Conservation (phyloP, 2,113 vertebrate genomes). For the Pycnonotus jocosus region DNA sequence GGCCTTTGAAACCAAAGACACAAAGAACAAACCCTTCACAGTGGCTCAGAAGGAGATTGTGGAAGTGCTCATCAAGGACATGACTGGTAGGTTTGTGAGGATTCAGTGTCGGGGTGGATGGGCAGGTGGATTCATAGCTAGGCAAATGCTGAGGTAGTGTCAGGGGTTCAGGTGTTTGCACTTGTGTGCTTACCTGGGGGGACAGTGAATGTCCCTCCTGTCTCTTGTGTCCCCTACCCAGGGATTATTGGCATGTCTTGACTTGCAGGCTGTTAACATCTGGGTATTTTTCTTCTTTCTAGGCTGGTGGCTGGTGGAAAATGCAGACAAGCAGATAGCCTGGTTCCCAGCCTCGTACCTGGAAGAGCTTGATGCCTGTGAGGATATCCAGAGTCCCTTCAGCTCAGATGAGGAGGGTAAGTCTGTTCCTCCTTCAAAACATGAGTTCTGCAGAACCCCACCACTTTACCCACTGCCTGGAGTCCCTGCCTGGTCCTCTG, state of each 20-base stretch:
- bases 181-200: not conserved
- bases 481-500: not conserved
- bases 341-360: conserved; percentile 95
- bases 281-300: not conserved
- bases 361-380: conserved; percentile 13
- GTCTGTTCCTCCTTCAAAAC: not conserved
- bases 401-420: not conserved
- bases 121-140: not conserved
- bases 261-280: not conserved
- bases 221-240: not conserved
- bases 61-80: conserved; percentile 87
- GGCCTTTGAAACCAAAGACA: conserved; percentile 83
- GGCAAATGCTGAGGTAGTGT: not conserved
- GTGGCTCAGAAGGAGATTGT: conserved; percentile 70
- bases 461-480: not conserved
- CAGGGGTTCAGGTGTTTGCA: not conserved
- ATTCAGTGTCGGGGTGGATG: not conserved
- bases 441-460: not conserved
- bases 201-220: not conserved
- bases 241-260: not conserved
- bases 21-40: conserved; percentile 76
- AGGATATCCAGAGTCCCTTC: not conserved
- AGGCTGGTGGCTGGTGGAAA: conserved; percentile 98
- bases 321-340: conserved; percentile 76
- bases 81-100: conserved; percentile 69